These are phyloP conservation scores for Gymnarchus niloticus DNA, from an alignment of 2,113 vertebrate genomes.

Conservation along the genomic window DNA sequence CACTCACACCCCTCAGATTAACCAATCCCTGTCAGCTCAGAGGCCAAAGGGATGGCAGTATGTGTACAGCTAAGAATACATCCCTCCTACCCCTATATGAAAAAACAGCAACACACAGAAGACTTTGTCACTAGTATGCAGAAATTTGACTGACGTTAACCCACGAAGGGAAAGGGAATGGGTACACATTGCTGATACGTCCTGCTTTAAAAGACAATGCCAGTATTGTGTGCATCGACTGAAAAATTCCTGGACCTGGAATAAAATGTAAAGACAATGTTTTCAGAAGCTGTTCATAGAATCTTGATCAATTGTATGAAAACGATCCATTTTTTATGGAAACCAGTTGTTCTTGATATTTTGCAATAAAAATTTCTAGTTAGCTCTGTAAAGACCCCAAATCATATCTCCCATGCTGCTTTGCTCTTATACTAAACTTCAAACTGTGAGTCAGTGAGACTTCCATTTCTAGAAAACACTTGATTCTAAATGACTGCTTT, in stretches of 20 bases:
- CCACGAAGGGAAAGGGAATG: not conserved
- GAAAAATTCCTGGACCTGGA: not conserved
- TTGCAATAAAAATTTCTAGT: not conserved
- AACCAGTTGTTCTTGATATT: not conserved
- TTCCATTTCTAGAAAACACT: not conserved
- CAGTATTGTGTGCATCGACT: constrained; percentile 25
- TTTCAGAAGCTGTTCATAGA: not conserved
- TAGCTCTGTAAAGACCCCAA: not conserved
- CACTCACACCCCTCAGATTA: constrained; percentile 53
- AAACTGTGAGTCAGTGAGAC: not conserved
- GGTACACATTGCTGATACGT: not conserved
- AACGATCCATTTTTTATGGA: not conserved
- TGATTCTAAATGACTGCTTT: not conserved
- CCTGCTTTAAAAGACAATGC: constrained; percentile 7
- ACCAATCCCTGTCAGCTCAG: constrained; percentile 49
- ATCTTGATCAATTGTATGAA: not conserved
- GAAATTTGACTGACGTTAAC: constrained; percentile 19
- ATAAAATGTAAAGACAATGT: not conserved
- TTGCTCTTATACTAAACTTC: not conserved
- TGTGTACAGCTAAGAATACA: constrained; percentile 26
- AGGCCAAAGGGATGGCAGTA: constrained; percentile 38
- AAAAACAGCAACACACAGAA: constrained; percentile 33
- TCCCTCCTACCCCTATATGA: constrained; percentile 12
- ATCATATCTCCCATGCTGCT: not conserved
- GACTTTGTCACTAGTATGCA: constrained; percentile 16